Evolutionary conservation across 2,888 invertebrate genomes (phyloP).

Genomic region (Hermodice carunculata): DNA sequence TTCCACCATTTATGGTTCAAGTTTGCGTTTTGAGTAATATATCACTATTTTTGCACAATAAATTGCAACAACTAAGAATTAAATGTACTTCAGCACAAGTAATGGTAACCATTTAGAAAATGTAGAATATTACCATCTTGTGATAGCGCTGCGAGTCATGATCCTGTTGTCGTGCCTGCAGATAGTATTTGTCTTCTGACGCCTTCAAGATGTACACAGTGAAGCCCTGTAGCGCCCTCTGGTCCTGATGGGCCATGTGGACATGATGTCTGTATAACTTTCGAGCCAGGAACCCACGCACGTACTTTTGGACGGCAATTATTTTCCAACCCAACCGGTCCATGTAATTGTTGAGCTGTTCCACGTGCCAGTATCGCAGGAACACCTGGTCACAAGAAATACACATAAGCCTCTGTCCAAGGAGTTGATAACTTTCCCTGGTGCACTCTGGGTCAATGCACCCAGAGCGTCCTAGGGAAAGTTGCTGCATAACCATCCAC

Average conservation of each 20-base stretch:
- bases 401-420: too few species aligned
- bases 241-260: constrained; percentile 12
- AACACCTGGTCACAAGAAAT: constrained; percentile 50
- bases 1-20: too few species aligned
- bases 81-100: too few species aligned
- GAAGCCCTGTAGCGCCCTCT: constrained; percentile 16
- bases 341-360: constrained; percentile 50
- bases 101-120: too few species aligned
- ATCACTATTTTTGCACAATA: too few species aligned
- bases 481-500: background rate
- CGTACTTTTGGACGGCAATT: constrained; percentile 45
- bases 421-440: too few species aligned
- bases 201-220: constrained; percentile 9
- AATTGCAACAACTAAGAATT: too few species aligned
- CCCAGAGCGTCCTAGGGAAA: too few species aligned
- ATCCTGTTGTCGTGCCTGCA: constrained; percentile 14
- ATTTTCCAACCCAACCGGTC: constrained; percentile 42
- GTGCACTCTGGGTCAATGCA: too few species aligned
- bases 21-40: too few species aligned
- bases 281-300: constrained; percentile 49
- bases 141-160: constrained; percentile 16
- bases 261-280: background rate
- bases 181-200: background rate
- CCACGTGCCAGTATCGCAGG: constrained; percentile 59
- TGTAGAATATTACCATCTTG: too few species aligned